Evolutionary conservation across 2,888 invertebrate species (phyloP).

Genomic region (Stegophylla sp.): DNA sequence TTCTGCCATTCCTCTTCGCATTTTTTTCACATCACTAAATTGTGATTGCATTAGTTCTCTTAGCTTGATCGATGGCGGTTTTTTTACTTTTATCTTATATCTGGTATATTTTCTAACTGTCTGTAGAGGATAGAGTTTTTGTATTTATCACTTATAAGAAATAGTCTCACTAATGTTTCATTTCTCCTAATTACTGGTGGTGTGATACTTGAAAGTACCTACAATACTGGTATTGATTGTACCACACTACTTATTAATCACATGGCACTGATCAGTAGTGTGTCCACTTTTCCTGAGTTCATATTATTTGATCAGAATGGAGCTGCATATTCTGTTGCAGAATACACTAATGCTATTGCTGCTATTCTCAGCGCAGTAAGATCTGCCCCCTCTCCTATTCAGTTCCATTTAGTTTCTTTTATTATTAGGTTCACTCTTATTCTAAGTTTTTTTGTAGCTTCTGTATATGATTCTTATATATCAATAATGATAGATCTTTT

Average conservation of each 20-base stretch:
- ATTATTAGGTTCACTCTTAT: slow-evolving; percentile 60
- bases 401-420: slow-evolving; percentile 58
- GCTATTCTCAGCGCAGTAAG: slow-evolving; percentile 57
- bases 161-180: slow-evolving; percentile 18
- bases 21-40: neutral
- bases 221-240: slow-evolving; percentile 11
- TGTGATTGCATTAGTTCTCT: slow-evolving; percentile 12
- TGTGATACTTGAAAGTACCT: slow-evolving; percentile 15
- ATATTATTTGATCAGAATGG: slow-evolving; percentile 1
- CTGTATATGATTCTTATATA: slow-evolving; percentile 60
- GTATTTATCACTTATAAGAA: neutral
- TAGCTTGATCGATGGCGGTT: neutral
- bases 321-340: slow-evolving; percentile 20
- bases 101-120: slow-evolving; percentile 4
- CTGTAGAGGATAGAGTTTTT: slow-evolving; percentile 13
- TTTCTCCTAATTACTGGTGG: slow-evolving; percentile 27
- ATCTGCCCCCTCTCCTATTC: slow-evolving; percentile 59
- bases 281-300: neutral
- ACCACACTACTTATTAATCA: slow-evolving; percentile 7
- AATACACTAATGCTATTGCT: slow-evolving; percentile 53
- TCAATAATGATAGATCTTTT: slow-evolving; percentile 61
- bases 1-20: neutral
- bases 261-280: slow-evolving; percentile 1
- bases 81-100: slow-evolving; percentile 26
- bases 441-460: slow-evolving; percentile 59